These are phyloP conservation scores for Porites cylindrica DNA, from an alignment of 92 coral and sea anemone genomes.

Conservation along the genomic window DNA sequence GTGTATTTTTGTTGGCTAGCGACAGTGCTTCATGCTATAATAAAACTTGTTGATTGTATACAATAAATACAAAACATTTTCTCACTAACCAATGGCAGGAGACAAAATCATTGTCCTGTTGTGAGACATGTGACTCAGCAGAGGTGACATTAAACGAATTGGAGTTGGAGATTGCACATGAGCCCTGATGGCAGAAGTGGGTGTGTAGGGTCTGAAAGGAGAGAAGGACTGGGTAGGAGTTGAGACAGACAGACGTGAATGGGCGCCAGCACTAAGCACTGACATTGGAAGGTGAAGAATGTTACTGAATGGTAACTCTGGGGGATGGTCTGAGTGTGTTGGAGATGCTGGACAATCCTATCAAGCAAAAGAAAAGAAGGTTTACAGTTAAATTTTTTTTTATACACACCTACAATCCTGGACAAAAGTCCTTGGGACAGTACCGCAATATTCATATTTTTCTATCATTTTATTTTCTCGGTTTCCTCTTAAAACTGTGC, in stretches of 20 bases:
- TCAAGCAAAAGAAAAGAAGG: neutral
- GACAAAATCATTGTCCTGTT: constrained; percentile 58
- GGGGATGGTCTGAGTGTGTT: constrained; percentile 47
- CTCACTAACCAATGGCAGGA: constrained; percentile 74
- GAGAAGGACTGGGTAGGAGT: constrained; percentile 83
- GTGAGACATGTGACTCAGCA: constrained; percentile 70
- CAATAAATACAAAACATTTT: neutral
- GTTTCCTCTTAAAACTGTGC: too few species aligned
- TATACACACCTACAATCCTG: too few species aligned
- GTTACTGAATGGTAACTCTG: constrained; percentile 59
- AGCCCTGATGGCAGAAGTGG: constrained; percentile 75
- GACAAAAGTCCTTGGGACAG: too few species aligned
- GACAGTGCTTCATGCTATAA: neutral
- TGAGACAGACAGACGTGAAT: constrained; percentile 86
- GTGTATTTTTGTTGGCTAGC: neutral
- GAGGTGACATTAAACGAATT: constrained; percentile 79
- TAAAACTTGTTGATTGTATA: too few species aligned
- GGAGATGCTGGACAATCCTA: constrained; percentile 95
- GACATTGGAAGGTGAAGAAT: constrained; percentile 86
- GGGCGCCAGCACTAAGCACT: constrained; percentile 77
- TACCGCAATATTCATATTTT: too few species aligned
- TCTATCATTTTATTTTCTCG: too few species aligned
- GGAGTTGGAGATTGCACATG: constrained; percentile 84
- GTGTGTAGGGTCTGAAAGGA: constrained; percentile 77
- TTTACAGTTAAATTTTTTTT: too few species aligned